These are phyloP conservation scores for Anguilla rostrata DNA, from an alignment of 2,113 vertebrate genomes.

Conservation along the genomic window DNA sequence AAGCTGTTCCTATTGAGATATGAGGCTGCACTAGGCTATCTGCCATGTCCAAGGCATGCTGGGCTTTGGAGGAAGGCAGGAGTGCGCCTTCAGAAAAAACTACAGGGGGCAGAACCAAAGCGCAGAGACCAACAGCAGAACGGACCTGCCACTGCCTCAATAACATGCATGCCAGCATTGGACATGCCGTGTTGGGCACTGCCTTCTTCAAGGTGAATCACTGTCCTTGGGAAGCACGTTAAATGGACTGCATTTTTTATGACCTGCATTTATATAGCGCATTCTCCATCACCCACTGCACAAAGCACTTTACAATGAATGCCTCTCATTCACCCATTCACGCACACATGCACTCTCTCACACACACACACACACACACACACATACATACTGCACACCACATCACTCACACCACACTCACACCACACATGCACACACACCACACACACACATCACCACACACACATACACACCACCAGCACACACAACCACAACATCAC, in stretches of 20 bases:
- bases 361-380: no score
- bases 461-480: no score
- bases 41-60: neutral
- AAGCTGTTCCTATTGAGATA: neutral
- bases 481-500: no score
- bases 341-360: no score
- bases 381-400: no score
- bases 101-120: constrained; percentile 11
- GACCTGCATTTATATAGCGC: no score
- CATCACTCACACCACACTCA: no score
- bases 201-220: constrained; percentile 11
- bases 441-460: no score
- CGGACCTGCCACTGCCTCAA: constrained; percentile 46
- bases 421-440: no score
- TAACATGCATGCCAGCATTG: neutral
- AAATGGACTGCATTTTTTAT: neutral
- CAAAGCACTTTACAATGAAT: no score
- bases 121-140: neutral
- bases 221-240: constrained; percentile 4
- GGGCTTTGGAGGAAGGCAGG: neutral
- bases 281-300: no score
- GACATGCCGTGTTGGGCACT: neutral
- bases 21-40: neutral
- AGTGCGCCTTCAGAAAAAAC: neutral
- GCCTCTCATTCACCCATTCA: no score